These are phyloP conservation scores for Drosophila guanche DNA, from an alignment of 1,140 invertebrate species.

Conservation along the genomic window DNA sequence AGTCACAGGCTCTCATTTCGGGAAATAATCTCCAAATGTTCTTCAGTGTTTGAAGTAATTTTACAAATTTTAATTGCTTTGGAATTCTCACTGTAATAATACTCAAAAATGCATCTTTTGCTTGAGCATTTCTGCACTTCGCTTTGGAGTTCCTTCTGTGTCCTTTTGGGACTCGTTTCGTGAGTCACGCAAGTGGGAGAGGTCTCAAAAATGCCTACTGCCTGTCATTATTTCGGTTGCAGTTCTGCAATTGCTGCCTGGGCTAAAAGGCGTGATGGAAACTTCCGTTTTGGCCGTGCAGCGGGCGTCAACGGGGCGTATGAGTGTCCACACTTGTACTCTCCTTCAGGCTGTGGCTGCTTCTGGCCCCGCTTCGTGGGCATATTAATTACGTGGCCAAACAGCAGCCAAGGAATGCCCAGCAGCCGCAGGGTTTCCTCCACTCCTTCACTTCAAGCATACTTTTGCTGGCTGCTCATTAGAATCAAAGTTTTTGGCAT, in stretches of 20 bases:
- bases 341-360: not conserved
- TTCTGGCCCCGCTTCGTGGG: not conserved
- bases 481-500: conserved; percentile 58
- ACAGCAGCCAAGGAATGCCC: not conserved
- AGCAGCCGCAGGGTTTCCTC: no score
- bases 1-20: no score
- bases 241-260: conserved; percentile 20
- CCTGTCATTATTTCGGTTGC: conserved; percentile 54
- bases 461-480: conserved; percentile 24
- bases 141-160: not conserved
- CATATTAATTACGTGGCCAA: conserved; percentile 26
- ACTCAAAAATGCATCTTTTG: no score
- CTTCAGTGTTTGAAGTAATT: no score
- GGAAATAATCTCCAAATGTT: no score
- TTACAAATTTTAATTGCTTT: no score
- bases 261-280: conserved; percentile 46
- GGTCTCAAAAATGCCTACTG: conserved; percentile 33
- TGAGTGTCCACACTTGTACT: conserved; percentile 36
- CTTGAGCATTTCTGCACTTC: conserved; percentile 5
- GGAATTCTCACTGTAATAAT: no score
- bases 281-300: conserved; percentile 27
- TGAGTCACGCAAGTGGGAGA: conserved; percentile 46
- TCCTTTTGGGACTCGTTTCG: conserved; percentile 1
- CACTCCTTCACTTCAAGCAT: conserved; percentile 5
- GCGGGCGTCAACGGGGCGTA: conserved; percentile 10